Conservation (phyloP, 2,113 vertebrate genomes). For the Myanophis thanlyinensis region DNA sequence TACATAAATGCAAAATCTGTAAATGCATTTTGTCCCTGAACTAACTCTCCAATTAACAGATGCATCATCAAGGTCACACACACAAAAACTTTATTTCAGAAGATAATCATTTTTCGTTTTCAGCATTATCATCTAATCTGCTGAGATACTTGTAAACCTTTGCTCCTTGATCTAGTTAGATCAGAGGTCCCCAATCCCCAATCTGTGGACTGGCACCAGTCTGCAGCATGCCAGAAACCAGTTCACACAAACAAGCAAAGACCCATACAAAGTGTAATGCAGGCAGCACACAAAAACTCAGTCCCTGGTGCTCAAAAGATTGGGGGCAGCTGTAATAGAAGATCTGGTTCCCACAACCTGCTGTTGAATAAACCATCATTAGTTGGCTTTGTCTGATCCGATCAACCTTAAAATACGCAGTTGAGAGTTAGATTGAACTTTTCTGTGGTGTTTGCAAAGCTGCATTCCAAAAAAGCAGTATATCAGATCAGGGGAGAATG, state of each 20-base stretch:
- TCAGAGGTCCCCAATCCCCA: too few relatives aligned
- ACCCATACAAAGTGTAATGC: too few relatives aligned
- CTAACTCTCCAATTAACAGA: neutral
- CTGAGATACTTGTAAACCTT: neutral
- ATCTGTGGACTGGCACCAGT: too few relatives aligned
- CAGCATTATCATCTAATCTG: neutral
- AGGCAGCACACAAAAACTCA: too few relatives aligned
- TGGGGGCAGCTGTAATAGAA: neutral
- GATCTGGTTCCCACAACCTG: neutral
- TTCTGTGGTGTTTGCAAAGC: neutral
- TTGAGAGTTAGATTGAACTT: neutral
- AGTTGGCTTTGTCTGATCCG: neutral
- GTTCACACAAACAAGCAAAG: too few relatives aligned
- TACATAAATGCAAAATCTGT: constrained; percentile 1
- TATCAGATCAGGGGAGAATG: neutral
- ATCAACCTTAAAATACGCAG: neutral
- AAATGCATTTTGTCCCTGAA: neutral
- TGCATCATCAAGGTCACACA: neutral
- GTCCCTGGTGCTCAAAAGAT: too few relatives aligned
- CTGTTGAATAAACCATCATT: neutral
- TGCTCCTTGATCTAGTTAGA: neutral
- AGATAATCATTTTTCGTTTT: neutral
- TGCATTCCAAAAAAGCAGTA: neutral
- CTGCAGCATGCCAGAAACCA: too few relatives aligned
- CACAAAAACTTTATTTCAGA: constrained; percentile 2